Evolutionary conservation across 2,888 invertebrate genomes (phyloP).

Genomic region (Embidobia sp.): DNA sequence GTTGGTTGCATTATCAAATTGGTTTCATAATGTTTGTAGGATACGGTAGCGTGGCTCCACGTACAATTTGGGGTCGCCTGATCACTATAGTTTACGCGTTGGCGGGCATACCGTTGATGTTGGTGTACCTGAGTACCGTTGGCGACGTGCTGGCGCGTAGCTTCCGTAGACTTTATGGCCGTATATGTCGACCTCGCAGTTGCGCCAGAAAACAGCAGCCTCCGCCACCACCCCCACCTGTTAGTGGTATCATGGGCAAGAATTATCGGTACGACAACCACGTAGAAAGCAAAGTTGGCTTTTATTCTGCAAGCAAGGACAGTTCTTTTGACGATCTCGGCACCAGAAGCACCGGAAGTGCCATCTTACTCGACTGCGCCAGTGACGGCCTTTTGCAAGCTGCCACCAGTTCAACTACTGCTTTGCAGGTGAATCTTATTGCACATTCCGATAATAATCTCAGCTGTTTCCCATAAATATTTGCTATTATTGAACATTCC

Average conservation of each 20-base stretch:
- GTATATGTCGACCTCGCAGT: slow-evolving; percentile 81
- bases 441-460: no score
- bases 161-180: slow-evolving; percentile 88
- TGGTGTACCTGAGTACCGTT: slow-evolving; percentile 93
- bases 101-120: slow-evolving; percentile 93
- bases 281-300: slow-evolving; percentile 74
- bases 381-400: slow-evolving; percentile 76
- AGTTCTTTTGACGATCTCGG: slow-evolving; percentile 78
- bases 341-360: slow-evolving; percentile 77
- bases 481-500: no score
- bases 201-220: slow-evolving; percentile 75
- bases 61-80: slow-evolving; percentile 90
- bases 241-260: slow-evolving; percentile 74
- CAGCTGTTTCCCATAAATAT: no score
- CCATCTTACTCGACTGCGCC: slow-evolving; percentile 79
- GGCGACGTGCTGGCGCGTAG: slow-evolving; percentile 92
- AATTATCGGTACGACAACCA: slow-evolving; percentile 78
- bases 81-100: slow-evolving; percentile 93
- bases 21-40: slow-evolving; percentile 83
- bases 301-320: slow-evolving; percentile 77
- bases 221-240: slow-evolving; percentile 72
- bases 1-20: no score
- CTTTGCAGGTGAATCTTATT: slow-evolving; percentile 70
- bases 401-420: slow-evolving; percentile 74
- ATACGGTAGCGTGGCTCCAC: slow-evolving; percentile 91